Conservation (phyloP, 1,140 invertebrate species). For the Drosophila malerkotliana region DNA sequence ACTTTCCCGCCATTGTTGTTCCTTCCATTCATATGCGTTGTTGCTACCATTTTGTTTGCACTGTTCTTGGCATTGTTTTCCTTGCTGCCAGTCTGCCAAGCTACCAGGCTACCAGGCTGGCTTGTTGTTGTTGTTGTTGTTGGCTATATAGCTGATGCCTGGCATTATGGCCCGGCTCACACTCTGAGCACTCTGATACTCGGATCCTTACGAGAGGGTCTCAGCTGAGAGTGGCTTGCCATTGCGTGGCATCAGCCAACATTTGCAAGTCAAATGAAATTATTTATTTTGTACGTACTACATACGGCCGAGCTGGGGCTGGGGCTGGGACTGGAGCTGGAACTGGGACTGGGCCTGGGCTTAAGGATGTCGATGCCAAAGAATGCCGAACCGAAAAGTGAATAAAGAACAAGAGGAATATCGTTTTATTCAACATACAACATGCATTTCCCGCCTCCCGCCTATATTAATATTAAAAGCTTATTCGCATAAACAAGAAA, state of each 20-base stretch:
- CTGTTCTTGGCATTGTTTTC: slow-evolving; percentile 61
- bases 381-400: slow-evolving; percentile 26
- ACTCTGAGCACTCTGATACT: background rate
- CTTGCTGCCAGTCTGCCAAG: slow-evolving; percentile 1
- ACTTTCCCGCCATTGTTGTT: slow-evolving; percentile 10
- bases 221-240: slow-evolving; percentile 40
- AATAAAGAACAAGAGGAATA: slow-evolving; percentile 34
- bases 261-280: slow-evolving; percentile 81
- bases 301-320: no score
- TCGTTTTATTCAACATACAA: slow-evolving; percentile 25
- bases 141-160: slow-evolving; percentile 38
- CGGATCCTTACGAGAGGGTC: background rate
- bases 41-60: slow-evolving; percentile 62
- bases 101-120: background rate
- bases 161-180: slow-evolving; percentile 41
- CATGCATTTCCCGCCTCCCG: slow-evolving; percentile 36
- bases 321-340: background rate
- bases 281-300: slow-evolving; percentile 61
- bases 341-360: background rate
- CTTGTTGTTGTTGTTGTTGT: slow-evolving; percentile 2
- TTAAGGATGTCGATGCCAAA: slow-evolving; percentile 25
- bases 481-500: slow-evolving; percentile 45
- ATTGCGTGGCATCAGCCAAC: slow-evolving; percentile 54
- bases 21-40: slow-evolving; percentile 38
- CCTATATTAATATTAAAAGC: background rate